Percentiles rank a stretch among this genome's conserved stretches.
These are phyloP conservation scores for Rhegmatorhina hoffmannsi DNA, from an alignment of 2,113 vertebrate genomes.

Conservation along the genomic window DNA sequence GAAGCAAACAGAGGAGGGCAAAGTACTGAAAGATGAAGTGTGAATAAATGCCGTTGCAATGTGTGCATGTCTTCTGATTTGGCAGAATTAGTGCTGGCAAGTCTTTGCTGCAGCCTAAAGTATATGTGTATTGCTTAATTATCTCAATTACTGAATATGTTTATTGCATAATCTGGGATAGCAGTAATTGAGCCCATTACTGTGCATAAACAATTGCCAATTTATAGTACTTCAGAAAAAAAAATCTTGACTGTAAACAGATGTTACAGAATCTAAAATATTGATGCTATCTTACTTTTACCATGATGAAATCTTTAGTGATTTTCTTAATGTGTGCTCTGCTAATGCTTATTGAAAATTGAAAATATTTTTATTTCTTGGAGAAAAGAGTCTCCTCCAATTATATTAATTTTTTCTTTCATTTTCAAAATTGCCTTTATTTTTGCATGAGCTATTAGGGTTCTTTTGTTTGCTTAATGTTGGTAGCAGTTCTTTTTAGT, in stretches of 20 bases:
- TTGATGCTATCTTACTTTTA: slow-evolving; percentile 16
- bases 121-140: slow-evolving; percentile 64
- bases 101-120: slow-evolving; percentile 30
- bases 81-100: slow-evolving; percentile 45
- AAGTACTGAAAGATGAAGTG: not conserved
- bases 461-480: not conserved
- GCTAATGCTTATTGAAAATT: slow-evolving; percentile 5
- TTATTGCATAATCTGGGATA: slow-evolving; percentile 35
- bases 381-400: not conserved
- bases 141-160: slow-evolving; percentile 51
- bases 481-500: not conserved
- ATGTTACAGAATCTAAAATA: slow-evolving; percentile 43
- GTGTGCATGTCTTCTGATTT: slow-evolving; percentile 9
- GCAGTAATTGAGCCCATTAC: slow-evolving; percentile 55
- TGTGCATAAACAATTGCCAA: slow-evolving; percentile 60
- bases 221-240: slow-evolving; percentile 43
- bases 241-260: slow-evolving; percentile 50
- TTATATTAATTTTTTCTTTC: not conserved
- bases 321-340: not conserved
- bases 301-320: not conserved
- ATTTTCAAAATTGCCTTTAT: not conserved
- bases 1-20: not conserved
- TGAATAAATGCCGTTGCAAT: not conserved
- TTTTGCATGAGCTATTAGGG: not conserved
- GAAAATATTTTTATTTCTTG: not conserved